Base-by-base conservation (phyloP, 1,140 invertebrate species). In the Patella vulgata region DNA sequence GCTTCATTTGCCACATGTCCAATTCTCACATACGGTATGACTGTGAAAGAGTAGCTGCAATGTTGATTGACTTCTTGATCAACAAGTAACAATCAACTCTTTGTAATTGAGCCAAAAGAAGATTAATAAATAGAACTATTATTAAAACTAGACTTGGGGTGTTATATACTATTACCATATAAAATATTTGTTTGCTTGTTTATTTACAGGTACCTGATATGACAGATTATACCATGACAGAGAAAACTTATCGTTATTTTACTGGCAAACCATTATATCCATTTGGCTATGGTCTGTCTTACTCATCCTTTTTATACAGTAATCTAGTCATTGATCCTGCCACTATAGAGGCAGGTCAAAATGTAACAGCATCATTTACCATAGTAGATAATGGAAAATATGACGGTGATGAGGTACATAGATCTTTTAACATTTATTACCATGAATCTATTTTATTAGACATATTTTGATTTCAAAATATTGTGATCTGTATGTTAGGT, bases 281-380 rank as follows among this genome's bases (percentile, higher is more conserved):
- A n/a, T 76, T 76, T 55, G 74, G 74, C 4, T 76, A 75, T 60
- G 74, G 74, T 2, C 33, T 76, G n/a, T 72, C 73, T 19, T 76
- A 74, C 52, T 65, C 59, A 12, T 63, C 39, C 12, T 76, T 76
- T 55, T 27, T 21, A 30, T 76, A 76, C 48, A 44, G 39, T 12
- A 33, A 59, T 19, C 31, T 76, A 3, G 17, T 14, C n/a, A 25
- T 68, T 2, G 46, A 36, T 9, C 50, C 47, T 19, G 5, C 25
- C 23, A 42, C 23, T 23, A 47, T 73, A 17, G 23, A 59, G 25
- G 33, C 59, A 1, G 64, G 59, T 23, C 19, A 68, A 4, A n/a
- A 31, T 25, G 31, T 68, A 12, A 25, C 36, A n/a, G 51, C 73
- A 12, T 27, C 33, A 14, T 63, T 69, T 12, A 55, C 39, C 0